Evolutionary conservation across 1,140 invertebrate species (phyloP).

Genomic region (Epicauta chinensis): DNA sequence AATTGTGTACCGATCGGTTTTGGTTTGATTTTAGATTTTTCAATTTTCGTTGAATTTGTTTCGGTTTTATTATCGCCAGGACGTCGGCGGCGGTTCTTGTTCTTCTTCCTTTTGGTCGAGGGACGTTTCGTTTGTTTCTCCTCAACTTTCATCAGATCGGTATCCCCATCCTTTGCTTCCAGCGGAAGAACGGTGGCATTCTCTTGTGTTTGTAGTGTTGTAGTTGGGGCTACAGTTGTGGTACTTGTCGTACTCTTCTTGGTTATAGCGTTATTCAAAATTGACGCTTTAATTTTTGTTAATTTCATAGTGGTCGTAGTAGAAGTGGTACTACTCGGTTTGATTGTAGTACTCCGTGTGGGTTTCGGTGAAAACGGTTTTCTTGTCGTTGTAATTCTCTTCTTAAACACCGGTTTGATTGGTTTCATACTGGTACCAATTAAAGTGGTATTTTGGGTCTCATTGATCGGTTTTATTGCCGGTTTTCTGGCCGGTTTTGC

Average conservation of each 20-base stretch:
- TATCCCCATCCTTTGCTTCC: conserved; percentile 52
- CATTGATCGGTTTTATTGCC: conserved; percentile 28
- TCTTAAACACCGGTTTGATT: conserved; percentile 32
- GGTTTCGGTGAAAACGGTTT: conserved; percentile 32
- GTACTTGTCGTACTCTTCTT: conserved; percentile 30
- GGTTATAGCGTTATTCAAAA: conserved; percentile 23
- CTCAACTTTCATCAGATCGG: conserved; percentile 48
- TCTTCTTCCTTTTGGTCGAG: conserved; percentile 50
- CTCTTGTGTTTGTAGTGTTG: conserved; percentile 13
- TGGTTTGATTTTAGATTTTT: conserved; percentile 43
- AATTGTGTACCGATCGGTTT: conserved; percentile 63
- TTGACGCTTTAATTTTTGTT: conserved; percentile 32
- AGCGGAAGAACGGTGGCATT: conserved; percentile 24
- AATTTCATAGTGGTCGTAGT: conserved; percentile 25
- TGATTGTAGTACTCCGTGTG: conserved; percentile 25
- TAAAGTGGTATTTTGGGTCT: conserved; percentile 11
- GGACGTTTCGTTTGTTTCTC: conserved; percentile 45
- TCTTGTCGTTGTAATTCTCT: conserved; percentile 33
- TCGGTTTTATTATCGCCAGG: conserved; percentile 48
- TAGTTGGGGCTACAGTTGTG: conserved; percentile 13
- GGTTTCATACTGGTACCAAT: conserved; percentile 19
- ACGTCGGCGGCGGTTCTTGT: conserved; percentile 51
- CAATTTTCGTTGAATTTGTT: conserved; percentile 45
- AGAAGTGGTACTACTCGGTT: conserved; percentile 29
- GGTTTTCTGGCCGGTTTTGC: conserved; percentile 38